Percentiles rank a stretch among this genome's conserved stretches.
phyloP scores from a whole-genome alignment of 1,140 invertebrate species.

The Scaptodrosophila lebanonensis region DNA sequence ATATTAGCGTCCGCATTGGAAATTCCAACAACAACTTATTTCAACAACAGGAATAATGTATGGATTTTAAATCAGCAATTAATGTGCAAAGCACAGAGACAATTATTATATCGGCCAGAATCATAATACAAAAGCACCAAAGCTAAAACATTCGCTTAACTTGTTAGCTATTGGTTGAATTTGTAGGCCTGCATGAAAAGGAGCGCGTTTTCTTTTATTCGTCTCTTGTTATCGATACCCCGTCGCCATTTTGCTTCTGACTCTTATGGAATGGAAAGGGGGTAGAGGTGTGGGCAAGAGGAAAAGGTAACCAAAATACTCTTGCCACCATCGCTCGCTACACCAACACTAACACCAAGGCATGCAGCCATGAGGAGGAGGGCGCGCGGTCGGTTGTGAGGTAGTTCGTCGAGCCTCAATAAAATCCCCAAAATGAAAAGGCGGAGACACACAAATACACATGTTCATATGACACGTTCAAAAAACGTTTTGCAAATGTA shows the following conservation, averaged over 20 bases:
- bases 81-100: background rate
- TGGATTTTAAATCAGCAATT: conserved; percentile 2
- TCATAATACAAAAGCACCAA: no score
- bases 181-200: background rate
- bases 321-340: conserved; percentile 20
- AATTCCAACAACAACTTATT: conserved; percentile 68
- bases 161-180: conserved; percentile 61
- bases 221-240: conserved; percentile 63
- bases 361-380: no score
- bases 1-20: conserved; percentile 54
- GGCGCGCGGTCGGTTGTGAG: conserved; percentile 22
- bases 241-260: conserved; percentile 68
- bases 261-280: conserved; percentile 43
- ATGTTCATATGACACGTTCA: conserved; percentile 27
- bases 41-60: conserved; percentile 45
- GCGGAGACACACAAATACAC: conserved; percentile 14
- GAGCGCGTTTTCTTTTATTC: conserved; percentile 37
- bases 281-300: conserved; percentile 31
- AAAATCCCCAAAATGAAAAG: conserved; percentile 44
- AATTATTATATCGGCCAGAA: no score
- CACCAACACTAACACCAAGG: background rate
- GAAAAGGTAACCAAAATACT: conserved; percentile 71
- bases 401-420: conserved; percentile 38
- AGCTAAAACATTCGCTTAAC: no score
- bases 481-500: conserved; percentile 26